Evolutionary conservation across 1,140 invertebrate species (phyloP).

Genomic region (Bombus ignitus): DNA sequence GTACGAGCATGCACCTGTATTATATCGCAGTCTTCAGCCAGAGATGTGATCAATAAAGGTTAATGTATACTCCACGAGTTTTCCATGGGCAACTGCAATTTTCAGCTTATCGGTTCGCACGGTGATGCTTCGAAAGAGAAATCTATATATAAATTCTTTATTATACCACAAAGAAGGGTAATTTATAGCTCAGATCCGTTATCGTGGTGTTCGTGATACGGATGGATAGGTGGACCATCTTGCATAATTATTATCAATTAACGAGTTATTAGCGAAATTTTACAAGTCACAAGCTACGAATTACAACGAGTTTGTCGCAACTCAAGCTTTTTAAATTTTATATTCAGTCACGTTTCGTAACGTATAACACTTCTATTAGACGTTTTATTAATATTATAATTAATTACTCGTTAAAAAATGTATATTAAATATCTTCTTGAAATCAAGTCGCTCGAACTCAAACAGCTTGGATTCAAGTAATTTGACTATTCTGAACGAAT

Average conservation of each 20-base stretch:
- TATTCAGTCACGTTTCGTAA: no score
- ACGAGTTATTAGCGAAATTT: no score
- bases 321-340: no score
- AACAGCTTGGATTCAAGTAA: not conserved
- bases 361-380: no score
- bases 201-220: not conserved
- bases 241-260: not conserved
- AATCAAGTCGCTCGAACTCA: no score
- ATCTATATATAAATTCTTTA: slow-evolving; percentile 36
- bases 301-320: no score
- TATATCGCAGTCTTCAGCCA: not conserved
- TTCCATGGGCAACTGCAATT: slow-evolving; percentile 27
- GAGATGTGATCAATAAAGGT: slow-evolving; percentile 51
- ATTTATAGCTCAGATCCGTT: slow-evolving; percentile 18
- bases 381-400: not conserved
- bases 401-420: no score
- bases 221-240: not conserved
- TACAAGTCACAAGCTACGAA: no score
- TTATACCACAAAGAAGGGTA: slow-evolving; percentile 1
- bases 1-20: not conserved
- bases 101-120: slow-evolving; percentile 42
- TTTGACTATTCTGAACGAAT: not conserved
- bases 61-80: slow-evolving; percentile 27
- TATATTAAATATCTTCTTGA: no score
- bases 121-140: slow-evolving; percentile 13